Evolutionary conservation across 2,113 vertebrate species (phyloP), one percentile per base, ranked within the genome.

Genomic region (Anolis sagrei): DNA sequence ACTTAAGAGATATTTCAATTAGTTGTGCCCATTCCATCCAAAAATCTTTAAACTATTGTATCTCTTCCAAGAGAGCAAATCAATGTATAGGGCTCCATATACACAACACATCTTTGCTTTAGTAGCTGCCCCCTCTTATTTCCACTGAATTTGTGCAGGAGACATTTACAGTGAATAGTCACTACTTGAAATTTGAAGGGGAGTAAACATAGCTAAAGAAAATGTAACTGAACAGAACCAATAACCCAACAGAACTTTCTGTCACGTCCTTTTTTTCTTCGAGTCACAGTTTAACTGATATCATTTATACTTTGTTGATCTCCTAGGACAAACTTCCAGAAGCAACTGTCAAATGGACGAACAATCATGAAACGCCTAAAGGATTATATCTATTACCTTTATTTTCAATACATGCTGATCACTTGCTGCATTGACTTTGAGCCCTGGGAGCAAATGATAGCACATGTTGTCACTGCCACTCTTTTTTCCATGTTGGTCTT

Each of bases 321-420:
- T 66, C 36, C 49, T 29, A 86, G 84, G 78, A 75, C 69, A 66
- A 75, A 25, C 32, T 86, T 86, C 44, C 69, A 86, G 78, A 86
- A 86, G 58, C 78, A 81, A 75, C 78, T 29, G 51, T 13, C 8
- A 74, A 66, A 66, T 34, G 39, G 54, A 27, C 10, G 19, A 32
- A 51, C 14, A 44, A 13, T 8, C 4, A 27, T 49, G 39, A 81
- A 86, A n/a, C 23, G 16, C 27, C 1, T 66, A 25, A 86, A 86
- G 58, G 72, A 79, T 81, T 86, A 19, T 86, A 21, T 64, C 44
- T 51, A 75, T 58, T 81, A 78, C 70, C 3, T 81, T 86, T 81
- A 81, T 75, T 29, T 75, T n/a, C 69, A 74, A 34, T 86, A 51
- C 23, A 19, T 75, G 44, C 3, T 86, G 39, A 1, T 86, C 72